Evolutionary conservation across 2,888 invertebrate species (phyloP).

Genomic region (Unio pictorum): DNA sequence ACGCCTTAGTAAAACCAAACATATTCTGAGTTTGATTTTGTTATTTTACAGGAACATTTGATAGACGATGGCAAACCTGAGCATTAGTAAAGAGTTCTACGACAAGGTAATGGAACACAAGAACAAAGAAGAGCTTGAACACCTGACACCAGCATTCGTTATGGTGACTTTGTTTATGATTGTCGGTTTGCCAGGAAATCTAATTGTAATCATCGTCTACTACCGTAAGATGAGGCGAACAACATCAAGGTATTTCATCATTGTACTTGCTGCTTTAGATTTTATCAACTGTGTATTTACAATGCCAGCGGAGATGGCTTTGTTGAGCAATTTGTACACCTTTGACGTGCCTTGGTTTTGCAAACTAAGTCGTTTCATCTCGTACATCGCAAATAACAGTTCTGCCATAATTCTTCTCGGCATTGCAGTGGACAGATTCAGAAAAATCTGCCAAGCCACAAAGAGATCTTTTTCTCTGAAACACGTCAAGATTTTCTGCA

Average conservation of each 20-base stretch:
- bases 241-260: conserved; percentile 43
- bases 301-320: conserved; percentile 43
- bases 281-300: conserved; percentile 47
- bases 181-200: conserved; percentile 46
- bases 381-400: conserved; percentile 46
- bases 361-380: conserved; percentile 39
- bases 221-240: conserved; percentile 39
- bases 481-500: conserved; percentile 37
- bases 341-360: conserved; percentile 43
- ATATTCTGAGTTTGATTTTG: too few species aligned
- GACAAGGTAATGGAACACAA: not conserved
- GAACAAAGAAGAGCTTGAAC: conserved; percentile 14
- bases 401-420: conserved; percentile 42
- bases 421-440: conserved; percentile 47
- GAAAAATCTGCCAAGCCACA: conserved; percentile 43
- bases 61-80: too few species aligned
- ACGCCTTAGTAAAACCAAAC: too few species aligned
- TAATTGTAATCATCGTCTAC: conserved; percentile 42
- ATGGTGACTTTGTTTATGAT: conserved; percentile 42
- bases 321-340: conserved; percentile 34
- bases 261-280: conserved; percentile 44
- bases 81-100: too few species aligned
- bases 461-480: conserved; percentile 35
- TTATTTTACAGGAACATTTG: too few species aligned
- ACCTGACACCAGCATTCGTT: conserved; percentile 43